Conservation (phyloP, 1,140 invertebrate species). For the Tribolium castaneum region DNA sequence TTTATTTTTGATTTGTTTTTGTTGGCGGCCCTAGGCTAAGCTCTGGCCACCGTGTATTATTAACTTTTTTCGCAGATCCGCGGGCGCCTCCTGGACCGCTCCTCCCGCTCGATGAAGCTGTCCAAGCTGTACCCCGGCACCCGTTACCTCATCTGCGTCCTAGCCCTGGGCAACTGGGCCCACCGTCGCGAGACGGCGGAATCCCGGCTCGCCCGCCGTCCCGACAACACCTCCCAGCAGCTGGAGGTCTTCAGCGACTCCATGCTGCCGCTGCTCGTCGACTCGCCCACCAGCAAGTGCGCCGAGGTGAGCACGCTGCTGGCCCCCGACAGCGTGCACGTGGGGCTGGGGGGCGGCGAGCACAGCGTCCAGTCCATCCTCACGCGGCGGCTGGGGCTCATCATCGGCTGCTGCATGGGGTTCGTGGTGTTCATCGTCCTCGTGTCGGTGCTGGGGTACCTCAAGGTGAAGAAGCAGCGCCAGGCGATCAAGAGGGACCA, state of each 20-base stretch:
- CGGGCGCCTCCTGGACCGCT: conserved; percentile 76
- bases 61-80: conserved; percentile 68
- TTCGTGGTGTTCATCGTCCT: conserved; percentile 86
- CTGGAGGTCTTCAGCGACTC: conserved; percentile 65
- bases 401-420: conserved; percentile 86
- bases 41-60: not conserved
- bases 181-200: conserved; percentile 63
- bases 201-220: conserved; percentile 66
- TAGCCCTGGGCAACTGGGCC: conserved; percentile 80
- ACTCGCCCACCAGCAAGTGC: conserved; percentile 80
- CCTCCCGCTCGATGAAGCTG: conserved; percentile 77
- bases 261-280: conserved; percentile 74
- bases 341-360: conserved; percentile 71
- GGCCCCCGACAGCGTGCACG: conserved; percentile 73
- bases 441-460: conserved; percentile 84
- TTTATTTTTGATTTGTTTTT: too few species aligned
- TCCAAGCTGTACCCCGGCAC: conserved; percentile 79
- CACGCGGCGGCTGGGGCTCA: conserved; percentile 82
- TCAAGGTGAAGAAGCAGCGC: conserved; percentile 86
- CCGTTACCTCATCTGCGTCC: conserved; percentile 85
- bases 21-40: too few species aligned
- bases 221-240: conserved; percentile 65
- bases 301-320: conserved; percentile 81
- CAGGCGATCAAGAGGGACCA: conserved; percentile 77
- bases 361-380: conserved; percentile 76